Evolutionary conservation across 2,113 vertebrate species (phyloP).

Genomic region (Delphinapterus leucas): DNA sequence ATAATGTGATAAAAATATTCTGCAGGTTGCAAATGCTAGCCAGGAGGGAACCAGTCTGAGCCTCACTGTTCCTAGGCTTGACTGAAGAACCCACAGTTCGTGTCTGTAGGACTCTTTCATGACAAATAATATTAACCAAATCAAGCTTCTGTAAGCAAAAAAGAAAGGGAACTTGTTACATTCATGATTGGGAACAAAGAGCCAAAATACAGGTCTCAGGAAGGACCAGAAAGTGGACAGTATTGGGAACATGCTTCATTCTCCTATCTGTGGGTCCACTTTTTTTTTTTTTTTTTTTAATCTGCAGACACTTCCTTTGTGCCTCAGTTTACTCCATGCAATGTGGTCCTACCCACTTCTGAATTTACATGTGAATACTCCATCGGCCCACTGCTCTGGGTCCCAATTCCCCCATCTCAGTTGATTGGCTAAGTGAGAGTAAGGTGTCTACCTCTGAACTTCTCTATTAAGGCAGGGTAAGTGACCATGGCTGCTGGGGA

Average conservation of each 20-base stretch:
- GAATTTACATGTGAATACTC: not conserved
- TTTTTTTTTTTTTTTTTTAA: not conserved
- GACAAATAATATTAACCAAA: not conserved
- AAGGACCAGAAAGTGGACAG: not conserved
- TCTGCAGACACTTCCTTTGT: not conserved
- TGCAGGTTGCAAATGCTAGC: not conserved
- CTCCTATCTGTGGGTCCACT: not conserved
- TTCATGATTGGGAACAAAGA: not conserved
- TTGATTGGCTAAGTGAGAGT: not conserved
- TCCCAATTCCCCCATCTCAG: not conserved
- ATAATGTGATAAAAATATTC: not conserved
- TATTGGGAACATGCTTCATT: not conserved
- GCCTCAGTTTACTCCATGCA: not conserved
- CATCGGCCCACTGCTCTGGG: not conserved
- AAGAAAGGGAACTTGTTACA: not conserved
- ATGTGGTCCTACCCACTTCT: not conserved
- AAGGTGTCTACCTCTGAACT: not conserved
- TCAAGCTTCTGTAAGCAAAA: not conserved
- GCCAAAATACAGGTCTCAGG: not conserved
- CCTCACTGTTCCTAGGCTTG: not conserved
- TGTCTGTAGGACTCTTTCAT: not conserved
- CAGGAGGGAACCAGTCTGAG: not conserved
- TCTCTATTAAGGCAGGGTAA: not conserved
- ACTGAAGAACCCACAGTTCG: fast-evolving
- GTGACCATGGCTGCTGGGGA: not conserved